Conservation (phyloP, 1,140 invertebrate species). For the Philopotamus ludificatus region DNA sequence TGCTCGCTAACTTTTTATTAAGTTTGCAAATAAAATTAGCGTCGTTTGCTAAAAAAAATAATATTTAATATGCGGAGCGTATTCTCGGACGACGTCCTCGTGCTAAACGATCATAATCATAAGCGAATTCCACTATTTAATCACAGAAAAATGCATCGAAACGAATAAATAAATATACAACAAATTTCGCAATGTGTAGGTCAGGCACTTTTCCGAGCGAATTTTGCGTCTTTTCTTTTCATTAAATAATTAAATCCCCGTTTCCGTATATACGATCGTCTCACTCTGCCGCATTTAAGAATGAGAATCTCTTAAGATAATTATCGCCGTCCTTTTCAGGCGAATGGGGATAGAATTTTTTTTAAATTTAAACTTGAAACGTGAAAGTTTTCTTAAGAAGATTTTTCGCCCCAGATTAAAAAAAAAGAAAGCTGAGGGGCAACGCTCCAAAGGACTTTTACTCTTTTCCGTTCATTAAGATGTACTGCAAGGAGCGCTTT, state of each 20-base stretch:
- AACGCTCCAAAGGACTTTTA: constrained; percentile 27
- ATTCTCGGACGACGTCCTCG: too few species aligned
- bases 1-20: too few species aligned
- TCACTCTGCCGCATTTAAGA: neutral
- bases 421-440: constrained; percentile 9
- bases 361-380: constrained; percentile 40
- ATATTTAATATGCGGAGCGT: too few species aligned
- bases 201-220: constrained; percentile 25
- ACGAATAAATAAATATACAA: too few species aligned
- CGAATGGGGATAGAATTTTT: constrained; percentile 21
- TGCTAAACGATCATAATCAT: too few species aligned
- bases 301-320: constrained; percentile 20
- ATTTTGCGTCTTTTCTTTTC: constrained; percentile 33
- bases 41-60: too few species aligned
- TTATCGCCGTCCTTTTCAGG: constrained; percentile 28
- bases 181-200: constrained; percentile 9
- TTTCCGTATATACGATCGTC: too few species aligned
- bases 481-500: neutral
- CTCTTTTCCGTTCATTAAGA: constrained; percentile 36
- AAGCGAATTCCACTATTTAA: too few species aligned
- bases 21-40: too few species aligned
- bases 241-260: constrained; percentile 38
- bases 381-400: constrained; percentile 34
- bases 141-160: too few species aligned
- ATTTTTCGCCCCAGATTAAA: constrained; percentile 37